Evolutionary conservation across 2,888 invertebrate species (phyloP), one percentile per base, ranked within the genome.

Genomic region (Ormyrus thymus): DNA sequence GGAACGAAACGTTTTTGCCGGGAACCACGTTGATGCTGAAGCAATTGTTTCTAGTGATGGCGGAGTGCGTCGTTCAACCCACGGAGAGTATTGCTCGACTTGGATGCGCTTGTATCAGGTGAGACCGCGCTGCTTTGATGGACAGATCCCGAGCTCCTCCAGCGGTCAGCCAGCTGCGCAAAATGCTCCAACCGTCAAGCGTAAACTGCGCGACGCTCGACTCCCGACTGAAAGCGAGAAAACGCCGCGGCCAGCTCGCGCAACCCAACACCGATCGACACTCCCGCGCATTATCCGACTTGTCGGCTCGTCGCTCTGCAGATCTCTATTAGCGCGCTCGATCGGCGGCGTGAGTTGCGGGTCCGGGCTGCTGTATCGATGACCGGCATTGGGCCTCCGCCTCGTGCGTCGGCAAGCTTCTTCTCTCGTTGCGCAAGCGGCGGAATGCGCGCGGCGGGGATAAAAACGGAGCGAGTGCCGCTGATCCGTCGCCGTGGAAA

Each of bases 51-150:
- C 90, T 96, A 55, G 95, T 98, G 79, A 92, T 97, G 86, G 95
- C 96, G 45, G 98, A 98, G 91, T 98, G 97, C 89, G 93, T 97
- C 45, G 95, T 96, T 0, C 97, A 97, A 87, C 95, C 97, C 0
- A 95, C 95, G 83, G 98, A 98, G 90, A 94, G 96, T 55, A 95
- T 98, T 71, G 97, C 98, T 0, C 92, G 98, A 83, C 92, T 98
- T 13, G 98, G 98, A 11, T 97, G 97, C 81, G 97, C 97, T 6
- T 98, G 98, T 87, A 94, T 98, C 81, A 92, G 93, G 93, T 93
- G 85, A 83, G 45, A 8, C 48, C 29, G 15, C 0, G 29, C 29
- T 29, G 4, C 4, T 29, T 29, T 29, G 1, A 29, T 29, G 1
- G 29, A 29, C 29, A 29, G 29, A 29, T 29, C 29, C 29, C 29